Percentiles rank a stretch among this genome's conserved stretches.
These are phyloP conservation scores for Drosophila paramelanica DNA, from an alignment of 2,888 invertebrate genomes.

Conservation along the genomic window DNA sequence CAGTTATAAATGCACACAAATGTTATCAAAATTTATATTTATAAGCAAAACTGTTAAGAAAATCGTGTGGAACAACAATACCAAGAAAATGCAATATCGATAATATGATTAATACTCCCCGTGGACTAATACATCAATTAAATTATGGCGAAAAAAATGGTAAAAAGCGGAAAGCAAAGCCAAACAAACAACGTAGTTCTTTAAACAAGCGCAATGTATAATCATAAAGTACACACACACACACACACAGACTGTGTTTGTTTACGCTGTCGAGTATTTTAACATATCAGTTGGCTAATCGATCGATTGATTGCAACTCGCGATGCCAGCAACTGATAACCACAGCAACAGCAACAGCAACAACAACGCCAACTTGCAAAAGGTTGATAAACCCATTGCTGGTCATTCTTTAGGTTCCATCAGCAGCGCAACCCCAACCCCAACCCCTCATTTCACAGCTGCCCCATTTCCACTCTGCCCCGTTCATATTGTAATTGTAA, in stretches of 20 bases:
- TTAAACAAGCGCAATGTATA: slow-evolving; percentile 21
- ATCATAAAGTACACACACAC: slow-evolving; percentile 36
- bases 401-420: slow-evolving; percentile 22
- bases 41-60: background rate
- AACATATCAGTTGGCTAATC: slow-evolving; percentile 72
- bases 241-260: slow-evolving; percentile 21
- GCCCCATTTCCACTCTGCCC: background rate
- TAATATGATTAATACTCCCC: slow-evolving; percentile 50
- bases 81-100: slow-evolving; percentile 18
- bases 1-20: too few species aligned
- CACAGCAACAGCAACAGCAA: slow-evolving; percentile 50
- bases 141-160: slow-evolving; percentile 54
- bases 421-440: background rate
- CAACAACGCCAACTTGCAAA: slow-evolving; percentile 23
- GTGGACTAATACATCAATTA: slow-evolving; percentile 66
- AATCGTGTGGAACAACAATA: slow-evolving; percentile 21
- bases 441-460: background rate
- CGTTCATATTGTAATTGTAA: slow-evolving; percentile 60
- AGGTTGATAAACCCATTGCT: slow-evolving; percentile 74
- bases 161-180: slow-evolving; percentile 29
- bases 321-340: slow-evolving; percentile 67
- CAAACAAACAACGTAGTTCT: slow-evolving; percentile 29
- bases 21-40: slow-evolving; percentile 9
- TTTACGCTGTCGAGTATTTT: slow-evolving; percentile 53
- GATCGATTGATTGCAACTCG: slow-evolving; percentile 70